These are phyloP conservation scores for Lasius platythorax DNA, from an alignment of 2,888 invertebrate genomes.

Conservation along the genomic window DNA sequence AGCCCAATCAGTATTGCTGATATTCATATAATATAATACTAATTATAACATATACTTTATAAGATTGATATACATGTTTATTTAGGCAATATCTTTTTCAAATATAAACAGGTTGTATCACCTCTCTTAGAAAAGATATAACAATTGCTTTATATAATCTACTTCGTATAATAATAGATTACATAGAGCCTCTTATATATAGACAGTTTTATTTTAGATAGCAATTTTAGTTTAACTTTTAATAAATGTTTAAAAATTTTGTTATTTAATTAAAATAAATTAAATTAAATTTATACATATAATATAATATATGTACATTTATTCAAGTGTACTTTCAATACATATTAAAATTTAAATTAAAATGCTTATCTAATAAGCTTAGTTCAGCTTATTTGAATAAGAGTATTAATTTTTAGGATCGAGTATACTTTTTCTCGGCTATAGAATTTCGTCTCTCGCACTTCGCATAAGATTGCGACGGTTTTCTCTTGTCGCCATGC, in stretches of 20 bases:
- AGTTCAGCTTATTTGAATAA: not conserved
- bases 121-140: not conserved
- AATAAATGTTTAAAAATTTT: not conserved
- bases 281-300: not conserved
- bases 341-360: not conserved
- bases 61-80: not conserved
- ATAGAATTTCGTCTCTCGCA: not conserved
- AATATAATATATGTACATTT: slow-evolving; percentile 4
- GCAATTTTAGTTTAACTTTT: not conserved
- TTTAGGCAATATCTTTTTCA: not conserved
- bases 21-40: not conserved
- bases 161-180: not conserved
- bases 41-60: not conserved
- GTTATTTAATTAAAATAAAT: not conserved
- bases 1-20: not conserved
- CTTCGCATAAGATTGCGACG: slow-evolving; percentile 51
- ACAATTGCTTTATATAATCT: not conserved
- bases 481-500: slow-evolving; percentile 20
- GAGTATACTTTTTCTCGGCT: not conserved
- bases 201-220: not conserved
- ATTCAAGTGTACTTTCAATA: not conserved
- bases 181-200: not conserved
- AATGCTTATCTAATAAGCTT: not conserved
- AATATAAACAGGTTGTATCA: not conserved
- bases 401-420: slow-evolving; percentile 1